Percentiles rank a stretch among this genome's conserved stretches.
Conservation (phyloP, 2,113 vertebrate genomes). For the Speoplatyrhinus poulsoni region DNA sequence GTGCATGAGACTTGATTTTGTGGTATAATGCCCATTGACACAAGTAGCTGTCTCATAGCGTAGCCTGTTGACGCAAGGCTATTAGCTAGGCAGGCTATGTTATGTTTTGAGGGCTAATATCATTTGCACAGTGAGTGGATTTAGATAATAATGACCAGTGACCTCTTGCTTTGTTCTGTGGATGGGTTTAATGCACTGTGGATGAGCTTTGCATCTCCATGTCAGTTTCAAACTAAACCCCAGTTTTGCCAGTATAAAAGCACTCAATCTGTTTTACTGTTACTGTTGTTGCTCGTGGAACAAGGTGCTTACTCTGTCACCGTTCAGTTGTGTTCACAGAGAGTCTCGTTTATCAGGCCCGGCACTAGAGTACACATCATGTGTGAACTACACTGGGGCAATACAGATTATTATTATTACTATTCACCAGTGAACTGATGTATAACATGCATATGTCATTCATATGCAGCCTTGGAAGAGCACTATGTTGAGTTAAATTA, state of each 20-base stretch:
- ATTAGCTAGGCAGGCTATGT: slow-evolving; percentile 1
- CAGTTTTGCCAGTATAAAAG: neutral
- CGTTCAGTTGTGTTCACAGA: too few relatives aligned
- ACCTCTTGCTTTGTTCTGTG: neutral
- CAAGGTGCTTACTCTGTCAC: too few relatives aligned
- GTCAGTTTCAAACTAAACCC: neutral
- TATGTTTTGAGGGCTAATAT: neutral
- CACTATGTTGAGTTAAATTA: slow-evolving; percentile 17
- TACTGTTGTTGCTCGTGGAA: too few relatives aligned
- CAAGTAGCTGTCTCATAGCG: neutral
- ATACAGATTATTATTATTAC: slow-evolving; percentile 52
- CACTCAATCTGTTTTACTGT: too few relatives aligned
- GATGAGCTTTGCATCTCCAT: slow-evolving; percentile 23
- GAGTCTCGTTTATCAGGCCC: too few relatives aligned
- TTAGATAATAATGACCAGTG: neutral
- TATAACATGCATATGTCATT: slow-evolving; percentile 4
- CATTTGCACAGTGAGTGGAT: neutral
- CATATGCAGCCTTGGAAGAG: slow-evolving; percentile 3
- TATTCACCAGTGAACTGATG: slow-evolving; percentile 21
- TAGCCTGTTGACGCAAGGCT: neutral
- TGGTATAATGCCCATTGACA: slow-evolving; percentile 18
- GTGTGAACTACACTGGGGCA: too few relatives aligned
- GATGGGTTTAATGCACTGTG: slow-evolving; percentile 7
- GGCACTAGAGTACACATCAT: too few relatives aligned
- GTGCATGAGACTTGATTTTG: slow-evolving; percentile 2